These are phyloP conservation scores for Ahaetulla prasina DNA, from an alignment of 2,113 vertebrate genomes.

Conservation along the genomic window DNA sequence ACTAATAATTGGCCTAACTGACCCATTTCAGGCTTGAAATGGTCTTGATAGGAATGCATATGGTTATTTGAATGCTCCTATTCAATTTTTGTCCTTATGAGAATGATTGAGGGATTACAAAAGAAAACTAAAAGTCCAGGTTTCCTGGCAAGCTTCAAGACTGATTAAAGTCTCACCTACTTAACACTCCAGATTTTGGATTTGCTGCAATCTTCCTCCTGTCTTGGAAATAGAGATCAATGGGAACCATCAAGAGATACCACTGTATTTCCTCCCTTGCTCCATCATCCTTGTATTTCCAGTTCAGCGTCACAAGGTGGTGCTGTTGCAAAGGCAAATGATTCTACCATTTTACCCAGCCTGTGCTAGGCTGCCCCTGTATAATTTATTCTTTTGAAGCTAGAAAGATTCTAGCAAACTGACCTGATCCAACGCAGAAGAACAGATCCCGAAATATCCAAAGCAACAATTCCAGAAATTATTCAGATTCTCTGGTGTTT, in stretches of 20 bases:
- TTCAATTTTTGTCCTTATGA: background rate
- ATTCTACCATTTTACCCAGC: background rate
- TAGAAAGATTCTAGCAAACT: background rate
- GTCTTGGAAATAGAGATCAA: background rate
- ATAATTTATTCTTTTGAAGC: background rate
- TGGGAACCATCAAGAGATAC: background rate
- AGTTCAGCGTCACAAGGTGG: background rate
- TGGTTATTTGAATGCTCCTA: background rate
- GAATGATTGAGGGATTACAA: background rate
- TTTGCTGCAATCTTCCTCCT: background rate
- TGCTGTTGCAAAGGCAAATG: conserved; percentile 8
- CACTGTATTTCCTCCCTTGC: background rate
- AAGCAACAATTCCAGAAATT: background rate
- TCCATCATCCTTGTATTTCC: background rate
- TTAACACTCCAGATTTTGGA: background rate
- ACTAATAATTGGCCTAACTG: background rate
- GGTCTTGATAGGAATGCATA: background rate
- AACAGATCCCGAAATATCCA: background rate
- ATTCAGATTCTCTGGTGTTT: background rate
- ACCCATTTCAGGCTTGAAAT: background rate
- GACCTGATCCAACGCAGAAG: background rate
- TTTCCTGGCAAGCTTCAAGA: background rate
- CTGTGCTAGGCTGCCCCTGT: background rate
- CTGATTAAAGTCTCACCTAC: background rate
- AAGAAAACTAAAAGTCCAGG: background rate